A percentile compares a stretch with the other conserved stretches of the same genome.
These are phyloP conservation scores for Oreotrochilus melanogaster DNA, from an alignment of 2,113 vertebrate genomes.

Conservation along the genomic window DNA sequence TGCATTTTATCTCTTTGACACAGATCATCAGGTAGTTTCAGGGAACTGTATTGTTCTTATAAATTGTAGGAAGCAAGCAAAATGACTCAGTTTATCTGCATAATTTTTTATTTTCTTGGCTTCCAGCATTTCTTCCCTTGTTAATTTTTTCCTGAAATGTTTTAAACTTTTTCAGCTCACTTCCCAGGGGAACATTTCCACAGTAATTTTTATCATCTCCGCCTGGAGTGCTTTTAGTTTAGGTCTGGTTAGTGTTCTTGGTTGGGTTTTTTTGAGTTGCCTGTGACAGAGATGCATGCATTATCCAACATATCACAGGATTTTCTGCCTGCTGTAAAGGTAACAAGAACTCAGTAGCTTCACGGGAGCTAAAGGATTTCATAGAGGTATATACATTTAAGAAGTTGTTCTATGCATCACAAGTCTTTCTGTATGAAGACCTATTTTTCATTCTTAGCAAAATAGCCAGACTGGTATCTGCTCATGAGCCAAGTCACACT, in stretches of 20 bases:
- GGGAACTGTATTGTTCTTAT: not conserved
- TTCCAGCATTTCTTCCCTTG: not conserved
- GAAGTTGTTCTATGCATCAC: constrained; percentile 1
- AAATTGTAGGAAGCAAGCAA: not conserved
- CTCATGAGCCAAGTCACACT: constrained; percentile 55
- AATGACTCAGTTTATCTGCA: not conserved
- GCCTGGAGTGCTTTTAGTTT: not conserved
- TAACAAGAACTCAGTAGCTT: not conserved
- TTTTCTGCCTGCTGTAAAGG: not conserved
- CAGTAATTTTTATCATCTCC: not conserved
- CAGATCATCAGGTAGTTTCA: not conserved
- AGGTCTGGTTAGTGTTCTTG: too few species aligned
- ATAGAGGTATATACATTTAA: not conserved
- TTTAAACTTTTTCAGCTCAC: not conserved
- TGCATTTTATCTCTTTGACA: not conserved
- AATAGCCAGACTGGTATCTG: constrained; percentile 25
- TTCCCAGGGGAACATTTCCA: not conserved
- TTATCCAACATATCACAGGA: not conserved
- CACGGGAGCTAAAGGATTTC: not conserved
- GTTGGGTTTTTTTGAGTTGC: not conserved
- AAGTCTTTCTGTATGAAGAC: not conserved
- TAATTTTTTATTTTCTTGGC: not conserved
- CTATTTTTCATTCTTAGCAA: constrained; percentile 33
- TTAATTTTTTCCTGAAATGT: not conserved
- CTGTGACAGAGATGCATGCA: not conserved